Evolutionary conservation across 2,888 invertebrate genomes (phyloP).

Genomic region (Nezara viridula): DNA sequence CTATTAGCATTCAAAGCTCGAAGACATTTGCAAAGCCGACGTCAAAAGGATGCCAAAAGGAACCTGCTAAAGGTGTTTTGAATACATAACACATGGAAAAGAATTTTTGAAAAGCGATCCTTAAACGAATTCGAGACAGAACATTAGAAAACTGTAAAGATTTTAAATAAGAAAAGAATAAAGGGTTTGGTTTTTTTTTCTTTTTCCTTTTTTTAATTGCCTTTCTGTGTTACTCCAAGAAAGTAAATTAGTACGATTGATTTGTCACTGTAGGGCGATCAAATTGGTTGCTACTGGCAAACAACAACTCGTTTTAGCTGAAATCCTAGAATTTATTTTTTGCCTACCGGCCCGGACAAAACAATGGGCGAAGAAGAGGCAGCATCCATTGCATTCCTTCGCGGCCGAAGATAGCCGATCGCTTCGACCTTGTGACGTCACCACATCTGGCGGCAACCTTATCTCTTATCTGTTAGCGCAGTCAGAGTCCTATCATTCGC

Average conservation of each 20-base stretch:
- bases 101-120: background rate
- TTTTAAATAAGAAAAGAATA: background rate
- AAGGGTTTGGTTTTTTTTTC: too few relatives aligned
- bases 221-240: too few relatives aligned
- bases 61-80: background rate
- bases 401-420: constrained; percentile 42
- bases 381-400: constrained; percentile 27
- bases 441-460: constrained; percentile 34
- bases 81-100: background rate
- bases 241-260: too few relatives aligned
- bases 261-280: background rate
- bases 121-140: background rate
- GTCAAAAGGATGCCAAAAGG: background rate
- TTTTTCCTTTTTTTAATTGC: too few relatives aligned
- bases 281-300: background rate
- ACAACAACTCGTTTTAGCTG: background rate
- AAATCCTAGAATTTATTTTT: background rate
- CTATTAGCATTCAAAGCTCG: background rate
- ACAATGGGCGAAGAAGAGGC: background rate
- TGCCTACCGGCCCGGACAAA: background rate
- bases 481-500: background rate
- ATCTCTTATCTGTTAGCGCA: constrained; percentile 1
- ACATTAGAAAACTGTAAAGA: background rate
- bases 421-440: constrained; percentile 40
- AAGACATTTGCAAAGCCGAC: constrained; percentile 1